Conservation (phyloP, 2,888 invertebrate genomes). For the Drosophila longiperda region DNA sequence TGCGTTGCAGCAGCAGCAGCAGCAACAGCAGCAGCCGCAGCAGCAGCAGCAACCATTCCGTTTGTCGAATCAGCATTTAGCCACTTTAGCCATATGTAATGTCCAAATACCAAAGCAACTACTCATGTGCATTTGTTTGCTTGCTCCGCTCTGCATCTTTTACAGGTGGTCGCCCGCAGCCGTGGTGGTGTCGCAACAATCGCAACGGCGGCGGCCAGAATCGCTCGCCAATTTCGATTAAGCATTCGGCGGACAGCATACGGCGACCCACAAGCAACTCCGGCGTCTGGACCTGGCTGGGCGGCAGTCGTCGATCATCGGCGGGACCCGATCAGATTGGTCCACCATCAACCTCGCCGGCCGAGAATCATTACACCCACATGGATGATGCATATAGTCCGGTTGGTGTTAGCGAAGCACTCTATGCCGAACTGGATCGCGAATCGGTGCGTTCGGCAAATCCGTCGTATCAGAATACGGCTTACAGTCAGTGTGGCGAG, state of each 20-base stretch:
- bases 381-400: constrained; percentile 88
- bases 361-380: constrained; percentile 90
- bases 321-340: constrained; percentile 86
- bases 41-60: constrained; percentile 19
- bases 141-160: constrained; percentile 21
- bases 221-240: constrained; percentile 84
- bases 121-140: constrained; percentile 40
- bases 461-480: constrained; percentile 90
- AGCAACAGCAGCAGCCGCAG: neutral
- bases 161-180: constrained; percentile 84
- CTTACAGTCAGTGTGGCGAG: constrained; percentile 87
- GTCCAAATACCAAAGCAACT: constrained; percentile 51
- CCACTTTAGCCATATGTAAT: neutral
- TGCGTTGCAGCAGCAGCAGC: constrained; percentile 26
- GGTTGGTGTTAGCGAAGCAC: constrained; percentile 87
- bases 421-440: constrained; percentile 90
- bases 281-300: constrained; percentile 85
- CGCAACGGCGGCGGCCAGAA: constrained; percentile 82
- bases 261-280: constrained; percentile 85
- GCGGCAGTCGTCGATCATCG: constrained; percentile 83
- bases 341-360: constrained; percentile 86
- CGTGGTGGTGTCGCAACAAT: constrained; percentile 85
- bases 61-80: constrained; percentile 13
- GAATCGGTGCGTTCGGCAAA: constrained; percentile 86
- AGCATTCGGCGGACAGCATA: constrained; percentile 85